Evolutionary conservation across 2,113 vertebrate species (phyloP), one percentile per base, ranked within the genome.

Genomic region (Cavia porcellus): DNA sequence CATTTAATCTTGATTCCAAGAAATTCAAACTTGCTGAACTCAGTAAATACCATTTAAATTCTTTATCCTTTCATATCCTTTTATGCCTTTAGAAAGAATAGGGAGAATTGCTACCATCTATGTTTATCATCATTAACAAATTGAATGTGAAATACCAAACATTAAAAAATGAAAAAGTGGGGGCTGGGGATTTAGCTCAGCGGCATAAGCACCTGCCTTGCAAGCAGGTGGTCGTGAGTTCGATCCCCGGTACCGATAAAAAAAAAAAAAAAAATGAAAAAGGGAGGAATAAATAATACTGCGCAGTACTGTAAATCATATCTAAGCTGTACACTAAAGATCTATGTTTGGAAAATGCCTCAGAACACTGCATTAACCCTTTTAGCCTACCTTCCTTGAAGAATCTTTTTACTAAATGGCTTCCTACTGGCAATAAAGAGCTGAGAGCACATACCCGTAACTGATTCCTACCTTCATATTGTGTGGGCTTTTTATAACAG

Each of bases 1-100:
- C 22, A 64, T 86, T 89, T 45, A 59, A 79, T 90, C 70, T 96
- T 79, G 28, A 64, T 68, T 89, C 17, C 3, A 15, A 22, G 3
- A 28, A 55, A 59, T 72, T 47, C 72, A 68, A 57, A 86, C 7
- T 75, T 90, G 28, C 68, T 86, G 66, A 61, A 45, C 38, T 92
- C 72, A 45, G 66, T 66, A 88, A 91, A 74, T 75, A 75, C 9
- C 30, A 30, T 83, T 89, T 96, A 47, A 68, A n/a, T 86, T 50
- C 25, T 93, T 79, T 85, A 74, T 93, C 45, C 25, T 64, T 61
- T 68, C 52, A 4, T 68, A 28, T n/a, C 24, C 14, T 92, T 92
- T 85, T 24, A 66, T 61, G n/a, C 5, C 4, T 47, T 5, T 77
- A 89, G 20, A 68, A 93, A 45, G 24, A 79, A 30, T 45, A 17